Conservation (phyloP, 2,113 vertebrate genomes). For the Tympanuchus pallidicinctus region DNA sequence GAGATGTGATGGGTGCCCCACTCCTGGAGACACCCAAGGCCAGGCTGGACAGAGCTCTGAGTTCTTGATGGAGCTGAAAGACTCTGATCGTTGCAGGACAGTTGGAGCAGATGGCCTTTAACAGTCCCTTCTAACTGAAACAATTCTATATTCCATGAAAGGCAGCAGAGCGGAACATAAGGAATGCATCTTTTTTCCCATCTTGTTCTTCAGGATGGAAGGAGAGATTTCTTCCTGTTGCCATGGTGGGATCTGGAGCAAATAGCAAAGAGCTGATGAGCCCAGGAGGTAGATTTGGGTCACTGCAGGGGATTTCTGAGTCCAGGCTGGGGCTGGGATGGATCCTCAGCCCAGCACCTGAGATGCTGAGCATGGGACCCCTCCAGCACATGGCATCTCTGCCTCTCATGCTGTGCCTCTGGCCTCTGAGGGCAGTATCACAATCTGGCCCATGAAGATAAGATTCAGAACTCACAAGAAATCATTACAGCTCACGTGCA, state of each 20-base stretch:
- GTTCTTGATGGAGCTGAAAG: too few relatives aligned
- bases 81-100: too few relatives aligned
- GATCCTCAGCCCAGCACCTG: background rate
- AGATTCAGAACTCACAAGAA: background rate
- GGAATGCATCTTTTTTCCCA: background rate
- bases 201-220: background rate
- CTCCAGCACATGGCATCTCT: fast-evolving
- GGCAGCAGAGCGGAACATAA: background rate
- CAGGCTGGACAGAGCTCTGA: too few relatives aligned
- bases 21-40: too few relatives aligned
- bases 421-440: background rate
- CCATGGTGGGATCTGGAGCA: background rate
- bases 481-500: background rate
- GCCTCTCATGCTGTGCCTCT: background rate
- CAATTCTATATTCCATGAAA: background rate
- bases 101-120: too few relatives aligned
- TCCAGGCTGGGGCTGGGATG: background rate
- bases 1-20: too few relatives aligned
- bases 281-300: background rate
- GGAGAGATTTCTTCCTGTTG: background rate
- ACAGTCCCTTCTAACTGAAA: too few relatives aligned
- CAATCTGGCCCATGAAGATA: constrained; percentile 16
- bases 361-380: background rate
- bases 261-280: background rate
- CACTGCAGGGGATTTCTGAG: background rate